Base-by-base conservation (phyloP, 2,888 invertebrate species). In the Cremastinae sp. region DNA sequence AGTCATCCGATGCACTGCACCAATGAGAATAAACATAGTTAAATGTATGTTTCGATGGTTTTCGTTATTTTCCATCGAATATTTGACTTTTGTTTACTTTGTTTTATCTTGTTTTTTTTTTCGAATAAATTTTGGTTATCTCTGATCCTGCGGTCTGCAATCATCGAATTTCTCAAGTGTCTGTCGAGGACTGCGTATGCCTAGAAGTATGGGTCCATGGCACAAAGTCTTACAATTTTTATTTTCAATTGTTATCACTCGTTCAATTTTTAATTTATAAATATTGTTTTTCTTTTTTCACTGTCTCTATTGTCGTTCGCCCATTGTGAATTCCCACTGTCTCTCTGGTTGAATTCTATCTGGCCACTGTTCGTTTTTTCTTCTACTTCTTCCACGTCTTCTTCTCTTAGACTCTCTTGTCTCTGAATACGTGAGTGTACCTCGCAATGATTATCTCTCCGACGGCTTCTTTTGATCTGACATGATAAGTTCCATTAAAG, bases 201-300 rank as follows among this genome's bases (percentile, higher is more conserved):
- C 64, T 76, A 76, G 76, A 36, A 70, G 75, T 71, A 76, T 76
- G 76, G 53, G 69, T 70, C 64, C 41, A 69, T 56, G 70, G 74
- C 69, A 75, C 59, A 65, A 45, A 14, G 12, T 62, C 28, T 28
- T 9, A 51, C n/a, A 12, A 38, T 64, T 51, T 20, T 36, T 7
- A 16, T 20, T 45, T 22, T 45, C 12, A 16, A 45, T 45, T 16
- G 12, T 49, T 28, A 12, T 22, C 12, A 28, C 5, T 51, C 16
- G n/a, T n/a, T n/a, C n/a, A n/a, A n/a, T n/a, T n/a, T n/a, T n/a
- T n/a, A n/a, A n/a, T n/a, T n/a, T n/a, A n/a, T n/a, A n/a, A n/a
- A n/a, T n/a, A n/a, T n/a, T n/a, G n/a, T n/a, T n/a, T 59, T 14
- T 59, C 36, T 38, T 14, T 38, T 36, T 8, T 20, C 58, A 16